Base-by-base conservation (phyloP, 1,140 invertebrate species). In the Macrobrachium nipponense region DNA sequence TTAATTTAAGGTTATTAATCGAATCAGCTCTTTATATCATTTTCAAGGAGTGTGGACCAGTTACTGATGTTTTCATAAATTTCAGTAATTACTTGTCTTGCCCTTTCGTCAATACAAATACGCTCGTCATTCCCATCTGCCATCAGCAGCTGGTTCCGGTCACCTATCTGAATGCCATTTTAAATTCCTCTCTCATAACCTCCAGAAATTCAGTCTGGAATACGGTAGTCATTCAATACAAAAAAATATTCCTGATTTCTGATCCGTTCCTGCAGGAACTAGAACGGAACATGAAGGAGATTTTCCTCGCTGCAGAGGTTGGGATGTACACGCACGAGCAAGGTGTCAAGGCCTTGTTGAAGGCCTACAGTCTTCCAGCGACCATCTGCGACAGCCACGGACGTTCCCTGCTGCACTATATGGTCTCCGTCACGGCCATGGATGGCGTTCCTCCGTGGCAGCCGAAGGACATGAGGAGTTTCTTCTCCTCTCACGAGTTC, bases 271-370 rank as follows among this genome's bases (percentile, higher is more conserved):
- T n/a, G 5, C 68, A 82, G 80, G 80, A 82, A 61, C 27, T 72
- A 11, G 59, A 82, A 1, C 73, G 61, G 15, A 23, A n/a, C 51
- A 36, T 73, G 64, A 72, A 73, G 23, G 23, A 59, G 23, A 51
- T 82, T 17, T 82, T 82, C 64, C 14, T 82, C 27, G 80, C 80
- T 0, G 80, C 64, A 11, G 80, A 82, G 59, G 73, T 68, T 72
- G 80, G 80, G 11, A 82, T 82, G 80, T 82, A 75, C 80, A 14
- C 59, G 14, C 80, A 75, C 23, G 70, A 82, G 59, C 43, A 36
- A 20, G 80, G 80, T 20, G 80, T 82, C 18, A 18, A 14, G 15
- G 68, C 68, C 43, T 68, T 82, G 23, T 27, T 82, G 51, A 36
- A 36, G 51, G 17, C 14, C n/a, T 61, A 75, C 70, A 43, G 36